Evolutionary conservation across 1,140 invertebrate genomes (phyloP).

Genomic region (Lineus longissimus): DNA sequence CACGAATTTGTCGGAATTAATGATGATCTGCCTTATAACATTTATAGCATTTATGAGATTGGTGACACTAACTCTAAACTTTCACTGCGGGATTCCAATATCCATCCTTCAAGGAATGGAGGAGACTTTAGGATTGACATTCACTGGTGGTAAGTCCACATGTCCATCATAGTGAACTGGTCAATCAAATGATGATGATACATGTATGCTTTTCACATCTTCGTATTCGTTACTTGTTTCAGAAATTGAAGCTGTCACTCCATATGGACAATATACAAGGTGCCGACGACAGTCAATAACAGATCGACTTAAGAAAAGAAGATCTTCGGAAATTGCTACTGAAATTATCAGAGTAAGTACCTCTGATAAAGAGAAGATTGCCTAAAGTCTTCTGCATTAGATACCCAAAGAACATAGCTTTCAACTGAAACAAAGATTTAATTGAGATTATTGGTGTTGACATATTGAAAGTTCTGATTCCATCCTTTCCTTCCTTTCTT

Average conservation of each 20-base stretch:
- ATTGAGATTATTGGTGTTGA: not conserved
- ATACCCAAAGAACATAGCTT: not conserved
- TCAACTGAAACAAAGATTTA: not conserved
- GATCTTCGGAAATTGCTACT: slow-evolving; percentile 1
- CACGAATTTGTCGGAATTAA: not conserved
- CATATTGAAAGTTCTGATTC: not conserved
- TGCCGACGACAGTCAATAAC: not conserved
- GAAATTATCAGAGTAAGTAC: slow-evolving; percentile 3
- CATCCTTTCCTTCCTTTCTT: not conserved
- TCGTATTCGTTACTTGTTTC: not conserved
- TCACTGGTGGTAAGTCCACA: too few species aligned
- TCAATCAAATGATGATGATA: too few species aligned
- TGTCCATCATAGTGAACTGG: too few species aligned
- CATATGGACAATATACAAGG: not conserved
- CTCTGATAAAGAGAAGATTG: not conserved
- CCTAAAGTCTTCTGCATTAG: not conserved
- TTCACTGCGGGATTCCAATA: too few species aligned
- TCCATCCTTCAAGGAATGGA: too few species aligned
- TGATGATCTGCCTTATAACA: not conserved
- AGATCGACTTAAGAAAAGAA: not conserved
- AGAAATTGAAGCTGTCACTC: not conserved
- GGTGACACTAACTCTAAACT: too few species aligned
- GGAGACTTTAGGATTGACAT: too few species aligned
- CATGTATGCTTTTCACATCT: not conserved
- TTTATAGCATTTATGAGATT: too few species aligned